Conservation (phyloP, 1,140 invertebrate genomes). For the Hyles euphorbiae region DNA sequence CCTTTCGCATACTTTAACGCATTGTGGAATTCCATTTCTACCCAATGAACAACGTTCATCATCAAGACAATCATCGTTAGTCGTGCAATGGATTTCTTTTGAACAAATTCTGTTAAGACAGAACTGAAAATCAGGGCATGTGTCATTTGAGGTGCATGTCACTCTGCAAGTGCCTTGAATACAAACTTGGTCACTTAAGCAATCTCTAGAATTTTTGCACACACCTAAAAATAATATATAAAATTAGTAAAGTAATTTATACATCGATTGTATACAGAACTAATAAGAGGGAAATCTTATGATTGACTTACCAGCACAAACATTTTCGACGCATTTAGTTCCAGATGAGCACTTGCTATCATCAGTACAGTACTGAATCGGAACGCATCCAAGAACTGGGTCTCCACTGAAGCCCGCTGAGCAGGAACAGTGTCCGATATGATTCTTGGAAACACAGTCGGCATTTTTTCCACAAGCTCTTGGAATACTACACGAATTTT, state of each 20-base stretch:
- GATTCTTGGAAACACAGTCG: slow-evolving; percentile 82
- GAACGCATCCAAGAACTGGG: slow-evolving; percentile 87
- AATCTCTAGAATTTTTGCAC: slow-evolving; percentile 86
- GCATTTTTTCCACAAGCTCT: slow-evolving; percentile 90
- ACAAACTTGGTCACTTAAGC: slow-evolving; percentile 87
- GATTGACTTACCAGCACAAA: slow-evolving; percentile 81
- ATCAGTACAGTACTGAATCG: slow-evolving; percentile 85
- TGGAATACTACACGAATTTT: slow-evolving; percentile 85
- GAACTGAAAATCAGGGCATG: slow-evolving; percentile 88
- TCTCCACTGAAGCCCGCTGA: slow-evolving; percentile 89
- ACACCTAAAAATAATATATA: slow-evolving; percentile 68
- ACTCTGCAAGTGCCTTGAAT: slow-evolving; percentile 86
- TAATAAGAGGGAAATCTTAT: too few species aligned
- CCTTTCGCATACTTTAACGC: slow-evolving; percentile 82
- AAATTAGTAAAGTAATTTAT: slow-evolving; percentile 6
- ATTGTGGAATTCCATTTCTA: slow-evolving; percentile 84
- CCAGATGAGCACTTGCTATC: slow-evolving; percentile 88
- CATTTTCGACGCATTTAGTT: slow-evolving; percentile 86
- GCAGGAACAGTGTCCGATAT: slow-evolving; percentile 88
- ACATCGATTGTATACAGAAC: neutral
- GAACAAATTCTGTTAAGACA: slow-evolving; percentile 89
- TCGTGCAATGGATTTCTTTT: slow-evolving; percentile 84
- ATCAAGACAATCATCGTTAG: slow-evolving; percentile 81
- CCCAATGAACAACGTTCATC: slow-evolving; percentile 62
- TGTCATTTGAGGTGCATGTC: slow-evolving; percentile 85